These are phyloP conservation scores for Pelodiscus sinensis DNA, from an alignment of 2,113 vertebrate species.

Conservation along the genomic window DNA sequence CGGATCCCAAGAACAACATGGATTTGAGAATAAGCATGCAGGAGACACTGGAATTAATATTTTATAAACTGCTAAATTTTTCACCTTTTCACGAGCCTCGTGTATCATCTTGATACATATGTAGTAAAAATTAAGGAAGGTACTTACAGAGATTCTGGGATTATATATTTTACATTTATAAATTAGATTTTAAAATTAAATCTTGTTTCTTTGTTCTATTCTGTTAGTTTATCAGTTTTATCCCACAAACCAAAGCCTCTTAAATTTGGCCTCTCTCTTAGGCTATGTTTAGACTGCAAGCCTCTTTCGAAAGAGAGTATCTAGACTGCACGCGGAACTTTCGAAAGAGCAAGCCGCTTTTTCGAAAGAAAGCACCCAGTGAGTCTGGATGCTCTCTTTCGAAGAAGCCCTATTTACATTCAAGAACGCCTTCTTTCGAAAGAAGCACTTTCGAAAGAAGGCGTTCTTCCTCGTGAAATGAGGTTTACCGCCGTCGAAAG, in stretches of 20 bases:
- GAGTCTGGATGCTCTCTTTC: too few species aligned
- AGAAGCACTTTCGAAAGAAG: too few species aligned
- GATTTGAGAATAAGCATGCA: background rate
- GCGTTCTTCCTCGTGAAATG: too few species aligned
- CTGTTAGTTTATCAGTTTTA: background rate
- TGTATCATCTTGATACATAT: background rate
- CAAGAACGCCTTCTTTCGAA: too few species aligned
- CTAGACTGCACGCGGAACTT: too few species aligned
- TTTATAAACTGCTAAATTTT: background rate
- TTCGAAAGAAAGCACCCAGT: too few species aligned
- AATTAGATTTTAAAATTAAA: background rate
- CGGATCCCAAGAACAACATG: background rate
- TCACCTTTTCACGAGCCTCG: background rate
- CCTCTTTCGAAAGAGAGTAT: too few species aligned
- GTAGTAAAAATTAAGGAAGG: background rate
- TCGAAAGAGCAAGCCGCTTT: too few species aligned
- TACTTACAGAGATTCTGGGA: background rate
- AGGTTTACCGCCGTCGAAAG: too few species aligned
- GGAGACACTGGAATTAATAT: background rate
- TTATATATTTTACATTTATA: background rate
- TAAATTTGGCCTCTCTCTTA: background rate
- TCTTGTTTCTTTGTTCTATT: background rate
- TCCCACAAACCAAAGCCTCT: background rate
- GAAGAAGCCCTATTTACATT: too few species aligned
- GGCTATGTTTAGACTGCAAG: too few species aligned